Evolutionary conservation across 64 coral and sea anemone genomes (phyloP).

Genomic region (Platygyra sinensis): DNA sequence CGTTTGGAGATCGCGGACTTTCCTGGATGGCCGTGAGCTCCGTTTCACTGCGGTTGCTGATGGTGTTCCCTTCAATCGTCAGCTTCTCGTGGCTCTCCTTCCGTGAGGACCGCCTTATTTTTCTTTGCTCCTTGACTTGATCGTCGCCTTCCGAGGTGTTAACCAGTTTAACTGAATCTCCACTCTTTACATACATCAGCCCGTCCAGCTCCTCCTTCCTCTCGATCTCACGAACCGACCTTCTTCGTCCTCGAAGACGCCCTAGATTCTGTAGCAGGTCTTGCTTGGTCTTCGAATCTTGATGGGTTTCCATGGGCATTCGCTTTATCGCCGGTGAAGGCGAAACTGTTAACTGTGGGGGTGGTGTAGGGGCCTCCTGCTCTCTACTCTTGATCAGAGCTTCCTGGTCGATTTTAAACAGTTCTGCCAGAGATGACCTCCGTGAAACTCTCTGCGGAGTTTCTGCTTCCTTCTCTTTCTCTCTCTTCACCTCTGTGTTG

Average conservation of each 20-base stretch:
- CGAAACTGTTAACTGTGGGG: background rate
- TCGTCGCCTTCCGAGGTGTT: constrained; percentile 88
- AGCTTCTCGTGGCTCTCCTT: constrained; percentile 80
- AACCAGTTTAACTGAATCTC: constrained; percentile 85
- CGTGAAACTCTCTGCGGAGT: constrained; percentile 72
- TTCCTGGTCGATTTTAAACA: constrained; percentile 85
- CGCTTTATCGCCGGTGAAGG: background rate
- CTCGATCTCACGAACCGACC: constrained; percentile 89
- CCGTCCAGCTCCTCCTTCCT: constrained; percentile 87
- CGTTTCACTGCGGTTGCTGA: constrained; percentile 46
- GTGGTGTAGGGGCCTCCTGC: background rate
- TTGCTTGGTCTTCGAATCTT: constrained; percentile 70
- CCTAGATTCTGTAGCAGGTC: constrained; percentile 88
- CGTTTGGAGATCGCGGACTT: constrained; percentile 35
- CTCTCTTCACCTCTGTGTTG: constrained; percentile 51
- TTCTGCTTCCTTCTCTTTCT: constrained; percentile 69
- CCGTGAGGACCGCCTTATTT: constrained; percentile 74
- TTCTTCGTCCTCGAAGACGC: constrained; percentile 59
- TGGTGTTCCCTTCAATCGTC: constrained; percentile 11
- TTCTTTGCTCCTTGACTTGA: constrained; percentile 77
- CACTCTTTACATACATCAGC: constrained; percentile 90
- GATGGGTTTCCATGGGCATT: constrained; percentile 37
- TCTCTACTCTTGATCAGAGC: constrained; percentile 35
- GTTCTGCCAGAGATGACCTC: constrained; percentile 78
- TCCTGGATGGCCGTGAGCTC: constrained; percentile 51